These are phyloP conservation scores for Rhyacophila brunnea DNA, from an alignment of 1,140 invertebrate genomes.

Conservation along the genomic window DNA sequence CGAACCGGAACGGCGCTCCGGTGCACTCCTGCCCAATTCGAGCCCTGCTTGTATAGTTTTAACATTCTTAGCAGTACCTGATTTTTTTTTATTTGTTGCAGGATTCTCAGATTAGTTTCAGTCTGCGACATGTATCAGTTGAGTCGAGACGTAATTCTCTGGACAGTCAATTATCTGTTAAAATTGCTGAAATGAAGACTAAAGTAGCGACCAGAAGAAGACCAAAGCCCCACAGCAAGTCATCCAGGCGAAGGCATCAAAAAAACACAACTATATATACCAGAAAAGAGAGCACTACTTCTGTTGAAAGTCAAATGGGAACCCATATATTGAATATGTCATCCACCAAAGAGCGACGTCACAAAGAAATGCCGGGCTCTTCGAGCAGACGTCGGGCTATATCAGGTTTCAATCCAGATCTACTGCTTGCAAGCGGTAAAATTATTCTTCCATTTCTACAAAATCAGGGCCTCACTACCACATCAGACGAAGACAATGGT, in stretches of 20 bases:
- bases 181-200: constrained; percentile 77
- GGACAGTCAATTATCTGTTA: constrained; percentile 81
- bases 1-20: no score
- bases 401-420: constrained; percentile 54
- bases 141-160: constrained; percentile 80
- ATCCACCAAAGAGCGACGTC: constrained; percentile 17
- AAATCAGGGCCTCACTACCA: constrained; percentile 51
- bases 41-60: no score
- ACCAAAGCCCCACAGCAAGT: constrained; percentile 48
- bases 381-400: constrained; percentile 59
- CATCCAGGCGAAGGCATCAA: constrained; percentile 44
- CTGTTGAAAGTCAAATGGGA: constrained; percentile 73
- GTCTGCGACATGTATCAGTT: constrained; percentile 73
- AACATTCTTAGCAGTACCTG: no score
- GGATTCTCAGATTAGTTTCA: constrained; percentile 81
- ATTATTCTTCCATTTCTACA: constrained; percentile 54
- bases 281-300: constrained; percentile 71
- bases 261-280: constrained; percentile 40
- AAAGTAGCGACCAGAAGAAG: constrained; percentile 59
- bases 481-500: constrained; percentile 53
- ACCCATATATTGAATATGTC: constrained; percentile 39
- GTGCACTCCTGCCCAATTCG: no score
- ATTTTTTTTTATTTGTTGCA: constrained; percentile 37
- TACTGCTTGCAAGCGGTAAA: constrained; percentile 55
- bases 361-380: constrained; percentile 35